These are phyloP conservation scores for Tetragonula carbonaria DNA, from an alignment of 2,888 invertebrate species.

Conservation along the genomic window DNA sequence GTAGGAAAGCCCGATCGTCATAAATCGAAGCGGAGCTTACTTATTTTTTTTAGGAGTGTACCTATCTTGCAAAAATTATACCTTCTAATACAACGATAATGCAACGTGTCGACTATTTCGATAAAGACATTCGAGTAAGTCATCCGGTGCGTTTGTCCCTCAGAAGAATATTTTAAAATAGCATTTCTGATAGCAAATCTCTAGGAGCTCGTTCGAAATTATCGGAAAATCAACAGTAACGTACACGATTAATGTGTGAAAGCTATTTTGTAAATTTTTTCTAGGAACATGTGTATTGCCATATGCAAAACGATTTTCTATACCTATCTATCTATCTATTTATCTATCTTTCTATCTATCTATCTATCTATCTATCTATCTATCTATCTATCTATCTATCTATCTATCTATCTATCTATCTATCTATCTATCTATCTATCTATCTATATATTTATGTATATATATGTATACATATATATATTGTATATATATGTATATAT, in stretches of 20 bases:
- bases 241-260: constrained; percentile 25
- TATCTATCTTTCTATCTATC: constrained; percentile 18
- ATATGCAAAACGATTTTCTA: constrained; percentile 45
- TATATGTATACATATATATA: neutral
- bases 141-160: neutral
- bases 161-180: constrained; percentile 10
- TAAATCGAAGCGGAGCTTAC: constrained; percentile 13
- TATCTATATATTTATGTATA: neutral
- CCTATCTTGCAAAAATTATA: constrained; percentile 27
- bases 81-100: constrained; percentile 2
- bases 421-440: neutral
- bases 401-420: too few relatives aligned
- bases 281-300: constrained; percentile 54
- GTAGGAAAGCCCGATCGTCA: constrained; percentile 22
- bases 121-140: constrained; percentile 26
- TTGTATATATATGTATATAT: constrained; percentile 14
- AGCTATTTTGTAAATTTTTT: constrained; percentile 35
- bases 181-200: constrained; percentile 22
- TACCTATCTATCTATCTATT: constrained; percentile 5
- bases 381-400: too few relatives aligned
- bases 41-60: constrained; percentile 26
- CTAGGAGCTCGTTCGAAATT: constrained; percentile 35
- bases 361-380: constrained; percentile 4
- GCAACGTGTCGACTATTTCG: constrained; percentile 24
- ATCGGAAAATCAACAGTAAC: constrained; percentile 5